Percentiles rank a stretch among this genome's conserved stretches.
Evolutionary conservation across 2,888 invertebrate genomes (phyloP).

Genomic region (Drosophila bunnanda): DNA sequence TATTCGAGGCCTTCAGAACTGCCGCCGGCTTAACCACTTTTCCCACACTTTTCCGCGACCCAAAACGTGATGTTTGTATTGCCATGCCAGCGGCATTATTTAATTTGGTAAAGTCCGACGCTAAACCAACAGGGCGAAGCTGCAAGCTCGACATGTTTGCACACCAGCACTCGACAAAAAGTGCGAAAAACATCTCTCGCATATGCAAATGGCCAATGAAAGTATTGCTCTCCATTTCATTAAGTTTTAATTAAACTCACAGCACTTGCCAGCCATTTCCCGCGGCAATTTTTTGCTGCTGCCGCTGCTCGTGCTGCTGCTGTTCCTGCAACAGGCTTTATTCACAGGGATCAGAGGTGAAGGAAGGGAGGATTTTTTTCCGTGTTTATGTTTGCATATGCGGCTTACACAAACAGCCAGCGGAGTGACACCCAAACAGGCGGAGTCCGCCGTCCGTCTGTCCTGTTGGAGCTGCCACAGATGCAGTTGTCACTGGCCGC

Average conservation of each 20-base stretch:
- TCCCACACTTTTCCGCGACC: background rate
- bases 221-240: constrained; percentile 64
- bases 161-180: constrained; percentile 31
- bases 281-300: constrained; percentile 2
- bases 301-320: background rate
- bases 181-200: constrained; percentile 9
- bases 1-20: constrained; percentile 6
- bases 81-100: constrained; percentile 27
- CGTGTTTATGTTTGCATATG: constrained; percentile 50
- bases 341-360: constrained; percentile 6
- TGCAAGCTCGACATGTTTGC: constrained; percentile 43
- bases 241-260: constrained; percentile 67
- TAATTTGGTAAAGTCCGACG: constrained; percentile 46
- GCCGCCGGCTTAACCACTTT: background rate
- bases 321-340: constrained; percentile 3
- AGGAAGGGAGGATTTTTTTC: background rate
- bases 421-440: constrained; percentile 13
- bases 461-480: constrained; percentile 16
- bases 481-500: constrained; percentile 46
- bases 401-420: constrained; percentile 58
- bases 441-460: constrained; percentile 14
- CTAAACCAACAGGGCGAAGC: constrained; percentile 30
- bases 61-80: constrained; percentile 3
- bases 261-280: constrained; percentile 27
- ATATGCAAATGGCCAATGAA: constrained; percentile 54